A percentile compares a stretch with the other conserved stretches of the same genome.
Evolutionary conservation across 2,888 invertebrate species (phyloP).

Genomic region (Ennomos erosarius): DNA sequence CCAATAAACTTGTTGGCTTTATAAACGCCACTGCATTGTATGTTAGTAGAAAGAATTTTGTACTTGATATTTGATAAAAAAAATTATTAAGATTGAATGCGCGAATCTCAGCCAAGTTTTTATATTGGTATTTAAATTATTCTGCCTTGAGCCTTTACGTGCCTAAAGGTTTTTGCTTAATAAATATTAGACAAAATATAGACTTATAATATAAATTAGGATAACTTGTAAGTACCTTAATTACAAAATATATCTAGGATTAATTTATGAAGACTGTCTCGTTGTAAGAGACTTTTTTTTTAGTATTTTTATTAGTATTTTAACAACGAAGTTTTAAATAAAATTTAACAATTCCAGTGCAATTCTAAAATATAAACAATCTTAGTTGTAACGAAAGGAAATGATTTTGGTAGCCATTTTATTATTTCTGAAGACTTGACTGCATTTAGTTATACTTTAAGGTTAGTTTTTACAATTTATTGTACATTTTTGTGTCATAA

Average conservation of each 20-base stretch:
- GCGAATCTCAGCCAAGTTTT: slow-evolving; percentile 7
- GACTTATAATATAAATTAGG: slow-evolving; percentile 14
- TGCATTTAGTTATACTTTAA: slow-evolving; percentile 61
- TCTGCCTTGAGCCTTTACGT: slow-evolving; percentile 17
- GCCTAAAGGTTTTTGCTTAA: slow-evolving; percentile 22
- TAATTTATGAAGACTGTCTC: slow-evolving; percentile 30
- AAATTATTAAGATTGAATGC: not conserved
- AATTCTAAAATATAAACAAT: slow-evolving; percentile 33
- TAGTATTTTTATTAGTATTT: slow-evolving; percentile 17
- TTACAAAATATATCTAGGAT: slow-evolving; percentile 25
- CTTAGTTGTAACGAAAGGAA: slow-evolving; percentile 33
- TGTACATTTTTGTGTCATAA: slow-evolving; percentile 71
- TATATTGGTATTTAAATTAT: not conserved
- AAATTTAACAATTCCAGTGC: slow-evolving; percentile 45
- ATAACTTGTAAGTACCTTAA: slow-evolving; percentile 13
- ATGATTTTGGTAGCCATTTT: slow-evolving; percentile 46
- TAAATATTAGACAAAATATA: slow-evolving; percentile 10
- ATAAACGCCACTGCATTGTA: too few species aligned
- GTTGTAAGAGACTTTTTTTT: slow-evolving; percentile 1
- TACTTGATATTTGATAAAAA: too few species aligned
- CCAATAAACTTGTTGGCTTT: too few species aligned
- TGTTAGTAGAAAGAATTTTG: too few species aligned
- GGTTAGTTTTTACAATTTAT: slow-evolving; percentile 44
- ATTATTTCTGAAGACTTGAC: slow-evolving; percentile 54
- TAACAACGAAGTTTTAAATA: slow-evolving; percentile 30